Evolutionary conservation across 2,797 vertebrate species (phyloP).

Genomic region (Choloepus didactylus): DNA sequence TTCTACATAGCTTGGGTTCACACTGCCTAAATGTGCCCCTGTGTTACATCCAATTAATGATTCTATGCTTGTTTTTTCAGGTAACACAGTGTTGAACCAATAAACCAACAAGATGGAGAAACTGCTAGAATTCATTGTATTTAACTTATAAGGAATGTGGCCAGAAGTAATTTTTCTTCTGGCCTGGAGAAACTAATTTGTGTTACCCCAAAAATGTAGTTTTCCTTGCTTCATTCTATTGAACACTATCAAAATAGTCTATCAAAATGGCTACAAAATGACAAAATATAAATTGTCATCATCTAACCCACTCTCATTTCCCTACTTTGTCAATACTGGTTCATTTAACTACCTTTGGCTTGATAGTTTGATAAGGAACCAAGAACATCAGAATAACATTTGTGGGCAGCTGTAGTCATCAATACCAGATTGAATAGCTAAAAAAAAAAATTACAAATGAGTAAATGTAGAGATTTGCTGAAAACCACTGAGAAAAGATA

Average conservation of each 20-base stretch:
- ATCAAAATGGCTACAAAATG: not conserved
- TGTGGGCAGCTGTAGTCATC: not conserved
- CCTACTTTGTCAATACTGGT: not conserved
- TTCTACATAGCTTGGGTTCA: not conserved
- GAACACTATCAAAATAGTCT: not conserved
- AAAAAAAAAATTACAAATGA: not conserved
- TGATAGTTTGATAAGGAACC: slow-evolving; percentile 1
- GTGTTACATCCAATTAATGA: not conserved
- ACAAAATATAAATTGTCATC: not conserved
- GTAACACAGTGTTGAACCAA: not conserved
- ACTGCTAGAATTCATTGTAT: not conserved
- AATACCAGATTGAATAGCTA: not conserved
- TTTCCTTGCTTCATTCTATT: not conserved
- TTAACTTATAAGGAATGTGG: not conserved
- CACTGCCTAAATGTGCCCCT: not conserved
- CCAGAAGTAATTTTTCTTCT: not conserved
- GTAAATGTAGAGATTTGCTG: slow-evolving; percentile 16
- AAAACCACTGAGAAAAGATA: not conserved
- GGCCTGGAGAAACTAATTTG: not conserved
- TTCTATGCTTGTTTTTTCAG: not conserved
- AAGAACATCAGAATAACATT: not conserved
- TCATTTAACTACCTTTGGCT: not conserved
- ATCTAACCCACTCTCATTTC: not conserved
- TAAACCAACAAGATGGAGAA: not conserved
- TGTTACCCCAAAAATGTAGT: not conserved